Percentiles rank a stretch among this genome's conserved stretches.
Conservation (phyloP, 2,113 vertebrate species). For the Lynx canadensis region DNA sequence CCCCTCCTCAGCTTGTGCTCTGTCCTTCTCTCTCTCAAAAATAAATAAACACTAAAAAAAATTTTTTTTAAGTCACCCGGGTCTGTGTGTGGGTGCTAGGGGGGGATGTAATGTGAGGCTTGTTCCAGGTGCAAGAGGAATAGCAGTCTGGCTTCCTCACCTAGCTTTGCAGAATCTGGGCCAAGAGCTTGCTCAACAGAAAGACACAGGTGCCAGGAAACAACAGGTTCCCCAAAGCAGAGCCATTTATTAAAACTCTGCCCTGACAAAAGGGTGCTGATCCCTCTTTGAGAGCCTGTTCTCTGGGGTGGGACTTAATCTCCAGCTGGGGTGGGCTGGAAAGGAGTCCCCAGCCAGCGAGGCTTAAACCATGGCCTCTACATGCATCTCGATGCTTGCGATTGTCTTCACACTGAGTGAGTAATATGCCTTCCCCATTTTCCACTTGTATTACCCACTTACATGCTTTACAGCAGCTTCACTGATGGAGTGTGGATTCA, state of each 20-base stretch:
- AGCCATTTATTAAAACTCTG: not conserved
- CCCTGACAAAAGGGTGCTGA: not conserved
- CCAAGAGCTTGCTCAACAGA: not conserved
- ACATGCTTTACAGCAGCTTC: not conserved
- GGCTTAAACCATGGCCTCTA: not conserved
- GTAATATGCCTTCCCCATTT: not conserved
- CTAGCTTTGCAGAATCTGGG: not conserved
- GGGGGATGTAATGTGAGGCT: not conserved
- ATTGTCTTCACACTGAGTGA: conserved; percentile 32
- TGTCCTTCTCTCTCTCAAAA: too few species aligned
- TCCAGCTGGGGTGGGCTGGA: not conserved
- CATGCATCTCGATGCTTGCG: not conserved
- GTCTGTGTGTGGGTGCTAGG: not conserved
- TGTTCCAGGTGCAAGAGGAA: accelerated
- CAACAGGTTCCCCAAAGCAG: not conserved
- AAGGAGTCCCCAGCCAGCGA: not conserved
- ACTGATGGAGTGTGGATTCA: not conserved
- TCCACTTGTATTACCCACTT: not conserved
- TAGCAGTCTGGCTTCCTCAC: not conserved
- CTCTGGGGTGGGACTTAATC: too few species aligned
- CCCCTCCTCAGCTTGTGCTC: too few species aligned
- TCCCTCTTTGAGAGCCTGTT: not conserved
- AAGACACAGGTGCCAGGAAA: not conserved
- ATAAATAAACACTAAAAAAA: too few species aligned
- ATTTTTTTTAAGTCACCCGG: not conserved